Evolutionary conservation across 2,113 vertebrate species (phyloP), one percentile per base, ranked within the genome.

Genomic region (Morone chrysops): DNA sequence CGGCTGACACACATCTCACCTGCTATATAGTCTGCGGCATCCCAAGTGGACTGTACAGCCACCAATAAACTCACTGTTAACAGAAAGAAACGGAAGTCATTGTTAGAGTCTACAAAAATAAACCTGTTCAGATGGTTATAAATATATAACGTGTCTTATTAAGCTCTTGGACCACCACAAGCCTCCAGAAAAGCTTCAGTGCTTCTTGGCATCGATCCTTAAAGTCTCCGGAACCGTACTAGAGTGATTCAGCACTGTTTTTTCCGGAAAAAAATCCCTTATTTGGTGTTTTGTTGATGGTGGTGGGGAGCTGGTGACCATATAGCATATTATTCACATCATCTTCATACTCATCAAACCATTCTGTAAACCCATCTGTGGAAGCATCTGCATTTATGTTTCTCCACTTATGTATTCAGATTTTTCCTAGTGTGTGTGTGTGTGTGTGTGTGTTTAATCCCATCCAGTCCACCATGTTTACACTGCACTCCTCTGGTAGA

Each of bases 401-500:
- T 17, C 11, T 25, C 18, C 40, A 9, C 38, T 61, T 12, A 38
- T 40, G 25, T 72, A 65, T 20, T 61, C 22, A 60, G 22, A 2
- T 36, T 60, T 18, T 40, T 10, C 36, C 22, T 68, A 14, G 9
- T 22, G 9, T 16, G 1, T 17, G 40, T 75, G 17, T 53, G 45
- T 45, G 6, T 56, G 50, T 18, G 2, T n/a, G 9, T 10, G 17
- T 53, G 12, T 25, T 25, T 11, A 3, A 18, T 11, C 51, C 11
- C 38, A 20, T 59, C 17, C 18, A 31, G 9, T 45, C 38, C 50
- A n/a, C 2, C 22, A n/a, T 72, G 6, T 53, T 25, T 13, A 83
- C 60, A 80, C 80, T 91, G 92, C 90, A 8, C 91, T 82, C 91
- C 75, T 50, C 70, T 91, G 92, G 87, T 70, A 36, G 31, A 40